Evolutionary conservation across 2,888 invertebrate species (phyloP), one percentile per base, ranked within the genome.

Genomic region (Muschampia plurimacula): DNA sequence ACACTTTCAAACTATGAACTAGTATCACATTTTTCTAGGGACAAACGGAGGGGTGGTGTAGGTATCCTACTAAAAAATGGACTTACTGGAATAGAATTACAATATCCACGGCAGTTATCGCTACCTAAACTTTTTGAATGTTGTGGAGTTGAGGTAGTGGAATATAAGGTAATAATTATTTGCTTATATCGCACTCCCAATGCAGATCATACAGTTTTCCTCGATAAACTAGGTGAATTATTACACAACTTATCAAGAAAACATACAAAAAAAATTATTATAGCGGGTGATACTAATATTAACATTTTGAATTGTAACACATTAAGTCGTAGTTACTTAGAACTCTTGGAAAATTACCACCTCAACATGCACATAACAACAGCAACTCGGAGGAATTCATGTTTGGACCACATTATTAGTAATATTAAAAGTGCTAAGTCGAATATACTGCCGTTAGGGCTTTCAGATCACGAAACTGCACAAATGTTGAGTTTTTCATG

Each of bases 401-500:
- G 75, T 36, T 39, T 75, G 15, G 77, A 77, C 12, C 74, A 73
- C 36, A 74, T 77, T n/a, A 44, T 64, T 5, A 70, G 70, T 28
- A 70, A 70, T 44, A 70, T 64, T 15, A 41, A 22, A 15, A 22
- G 15, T 10, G 13, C 39, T 1, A 9, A 69, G n/a, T n/a, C 65
- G 1, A 13, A n/a, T 49, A 2, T 66, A 32, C 52, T 66, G n/a
- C 13, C 12, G 5, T 10, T 66, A n/a, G 49, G 52, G 2, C 15
- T 66, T 7, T 66, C 65, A 13, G 65, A 66, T 15, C 65, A 66
- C n/a, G 65, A 66, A n/a, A 52, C 65, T 13, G 65, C 65, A 1
- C 65, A 66, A 52, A 52, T 66, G 52, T 32, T 66, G 36, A 32
- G 32, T 32, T 32, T 32, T 32, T 32, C 2, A 3, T 13, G 52